These are phyloP conservation scores for Porphyrio hochstetteri DNA, from an alignment of 2,113 vertebrate genomes.

Conservation along the genomic window DNA sequence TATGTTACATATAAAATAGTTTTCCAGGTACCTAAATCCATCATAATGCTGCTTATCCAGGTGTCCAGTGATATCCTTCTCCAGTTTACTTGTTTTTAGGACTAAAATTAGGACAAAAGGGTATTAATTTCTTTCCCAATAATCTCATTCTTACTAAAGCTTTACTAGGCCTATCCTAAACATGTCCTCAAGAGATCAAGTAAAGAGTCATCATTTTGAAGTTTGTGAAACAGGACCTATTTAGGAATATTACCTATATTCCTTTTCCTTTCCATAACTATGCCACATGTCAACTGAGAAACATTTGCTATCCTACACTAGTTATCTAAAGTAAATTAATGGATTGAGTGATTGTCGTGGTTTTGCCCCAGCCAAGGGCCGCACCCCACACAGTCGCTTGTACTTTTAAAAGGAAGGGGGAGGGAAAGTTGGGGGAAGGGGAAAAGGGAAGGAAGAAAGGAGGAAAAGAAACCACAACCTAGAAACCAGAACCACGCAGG, in stretches of 20 bases:
- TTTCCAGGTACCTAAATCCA: background rate
- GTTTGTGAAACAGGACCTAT: background rate
- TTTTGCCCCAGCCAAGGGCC: too few relatives aligned
- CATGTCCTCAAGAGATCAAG: background rate
- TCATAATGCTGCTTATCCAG: background rate
- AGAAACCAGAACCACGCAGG: too few relatives aligned
- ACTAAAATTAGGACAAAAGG: background rate
- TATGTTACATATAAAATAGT: fast-evolving
- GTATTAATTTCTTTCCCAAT: conserved; percentile 1
- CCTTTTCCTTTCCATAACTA: background rate
- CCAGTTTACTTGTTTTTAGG: background rate
- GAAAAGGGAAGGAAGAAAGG: too few relatives aligned
- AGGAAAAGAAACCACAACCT: too few relatives aligned
- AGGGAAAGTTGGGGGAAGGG: too few relatives aligned
- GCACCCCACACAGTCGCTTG: too few relatives aligned
- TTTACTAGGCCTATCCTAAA: background rate
- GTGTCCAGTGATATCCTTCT: background rate
- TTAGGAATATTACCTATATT: background rate
- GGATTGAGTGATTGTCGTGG: too few relatives aligned
- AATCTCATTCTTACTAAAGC: background rate
- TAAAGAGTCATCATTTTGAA: background rate
- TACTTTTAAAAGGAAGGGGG: too few relatives aligned
- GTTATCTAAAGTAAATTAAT: background rate
- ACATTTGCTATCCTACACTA: background rate
- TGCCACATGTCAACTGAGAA: background rate